These are phyloP conservation scores for Limnodromus scolopaceus DNA, from an alignment of 2,797 vertebrate species.

Conservation along the genomic window DNA sequence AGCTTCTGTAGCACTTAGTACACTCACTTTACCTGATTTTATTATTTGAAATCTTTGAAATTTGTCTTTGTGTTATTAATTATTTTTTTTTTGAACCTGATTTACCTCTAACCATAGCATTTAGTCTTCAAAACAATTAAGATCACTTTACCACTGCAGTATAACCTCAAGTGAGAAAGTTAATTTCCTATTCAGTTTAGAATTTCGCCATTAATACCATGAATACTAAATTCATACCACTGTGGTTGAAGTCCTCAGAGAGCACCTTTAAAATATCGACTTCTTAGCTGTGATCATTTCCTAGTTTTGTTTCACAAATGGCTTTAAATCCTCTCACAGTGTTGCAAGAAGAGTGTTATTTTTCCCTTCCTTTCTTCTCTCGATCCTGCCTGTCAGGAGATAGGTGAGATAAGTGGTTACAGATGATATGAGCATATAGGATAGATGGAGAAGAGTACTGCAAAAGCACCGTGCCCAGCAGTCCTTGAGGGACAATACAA, in stretches of 20 bases:
- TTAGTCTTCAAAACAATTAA: conserved; percentile 32
- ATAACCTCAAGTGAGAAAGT: conserved; percentile 42
- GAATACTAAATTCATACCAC: conserved; percentile 13
- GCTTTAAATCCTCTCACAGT: neutral
- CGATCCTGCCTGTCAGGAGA: neutral
- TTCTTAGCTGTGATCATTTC: neutral
- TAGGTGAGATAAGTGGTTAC: conserved; percentile 24
- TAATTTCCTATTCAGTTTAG: conserved; percentile 58
- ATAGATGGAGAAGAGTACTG: neutral
- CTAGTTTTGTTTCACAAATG: conserved; percentile 40
- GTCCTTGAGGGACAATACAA: neutral
- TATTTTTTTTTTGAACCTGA: neutral
- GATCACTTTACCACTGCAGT: conserved; percentile 21
- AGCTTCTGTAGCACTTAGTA: neutral
- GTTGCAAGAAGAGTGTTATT: neutral
- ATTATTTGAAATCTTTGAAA: neutral
- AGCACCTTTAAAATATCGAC: neutral
- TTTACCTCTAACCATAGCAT: neutral
- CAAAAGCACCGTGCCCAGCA: neutral
- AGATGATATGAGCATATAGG: conserved; percentile 7
- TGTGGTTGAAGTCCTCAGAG: neutral
- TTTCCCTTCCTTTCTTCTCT: neutral
- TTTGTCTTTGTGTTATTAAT: neutral
- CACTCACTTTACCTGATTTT: neutral
- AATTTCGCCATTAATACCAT: conserved; percentile 33